phyloP scores from a whole-genome alignment of 2,888 invertebrate genomes.

The Oscheius sp. region DNA sequence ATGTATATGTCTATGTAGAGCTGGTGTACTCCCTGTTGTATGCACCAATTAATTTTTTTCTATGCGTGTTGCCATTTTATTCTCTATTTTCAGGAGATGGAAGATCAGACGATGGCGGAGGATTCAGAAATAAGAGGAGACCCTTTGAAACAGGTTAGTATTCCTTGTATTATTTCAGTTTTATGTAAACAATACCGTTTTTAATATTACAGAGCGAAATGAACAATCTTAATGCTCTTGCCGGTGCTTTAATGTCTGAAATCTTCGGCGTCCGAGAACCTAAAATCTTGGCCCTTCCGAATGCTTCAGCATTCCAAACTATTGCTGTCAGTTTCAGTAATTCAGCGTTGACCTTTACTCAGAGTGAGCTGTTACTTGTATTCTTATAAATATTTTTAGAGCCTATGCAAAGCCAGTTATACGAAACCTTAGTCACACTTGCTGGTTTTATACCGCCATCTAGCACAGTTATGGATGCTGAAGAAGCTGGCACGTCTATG shows the following conservation, averaged over 20 bases:
- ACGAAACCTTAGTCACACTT: constrained; percentile 18
- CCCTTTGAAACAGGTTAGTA: not conserved
- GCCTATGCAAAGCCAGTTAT: constrained; percentile 4
- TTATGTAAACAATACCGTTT: no score
- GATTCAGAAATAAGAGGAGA: constrained; percentile 16
- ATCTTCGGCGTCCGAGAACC: constrained; percentile 8
- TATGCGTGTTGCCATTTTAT: not conserved
- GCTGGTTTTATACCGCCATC: constrained; percentile 7
- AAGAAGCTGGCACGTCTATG: constrained; percentile 37
- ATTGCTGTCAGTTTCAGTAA: constrained; percentile 6
- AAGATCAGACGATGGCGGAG: not conserved
- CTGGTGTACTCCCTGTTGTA: no score
- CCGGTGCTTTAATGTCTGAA: not conserved
- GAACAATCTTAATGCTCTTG: not conserved
- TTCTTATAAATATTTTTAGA: not conserved
- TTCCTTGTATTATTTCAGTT: not conserved
- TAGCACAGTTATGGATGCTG: constrained; percentile 20
- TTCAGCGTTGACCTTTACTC: not conserved
- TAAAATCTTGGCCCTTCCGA: not conserved
- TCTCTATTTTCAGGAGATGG: not conserved
- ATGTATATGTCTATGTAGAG: no score
- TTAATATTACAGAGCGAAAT: not conserved
- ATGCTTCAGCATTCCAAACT: constrained; percentile 5
- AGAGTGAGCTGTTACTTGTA: not conserved
- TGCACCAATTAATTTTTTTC: no score